Evolutionary conservation across 1,140 invertebrate species (phyloP).

Genomic region (Sycobia sp.): DNA sequence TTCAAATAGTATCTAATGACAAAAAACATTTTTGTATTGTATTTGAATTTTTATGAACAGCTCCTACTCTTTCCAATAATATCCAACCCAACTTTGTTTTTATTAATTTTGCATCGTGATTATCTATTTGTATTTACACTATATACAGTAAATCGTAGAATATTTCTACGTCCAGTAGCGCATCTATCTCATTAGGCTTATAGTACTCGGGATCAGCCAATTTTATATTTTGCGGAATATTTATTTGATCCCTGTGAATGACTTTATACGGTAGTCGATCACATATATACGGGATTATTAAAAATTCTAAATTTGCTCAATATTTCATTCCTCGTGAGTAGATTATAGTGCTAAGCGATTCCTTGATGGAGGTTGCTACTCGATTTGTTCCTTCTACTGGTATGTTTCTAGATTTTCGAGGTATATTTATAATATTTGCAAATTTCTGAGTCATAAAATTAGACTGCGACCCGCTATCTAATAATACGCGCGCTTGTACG

Average conservation of each 20-base stretch:
- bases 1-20: not conserved
- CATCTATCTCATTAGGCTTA: not conserved
- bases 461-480: not conserved
- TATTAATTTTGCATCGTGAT: too few relatives aligned
- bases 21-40: too few relatives aligned
- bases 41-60: too few relatives aligned
- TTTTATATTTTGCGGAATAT: not conserved
- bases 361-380: not conserved
- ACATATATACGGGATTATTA: too few relatives aligned
- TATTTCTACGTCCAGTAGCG: not conserved
- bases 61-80: too few relatives aligned
- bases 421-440: not conserved
- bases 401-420: not conserved
- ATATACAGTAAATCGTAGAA: not conserved
- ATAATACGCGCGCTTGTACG: not conserved
- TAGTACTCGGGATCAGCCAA: not conserved
- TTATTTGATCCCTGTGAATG: not conserved
- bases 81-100: too few relatives aligned
- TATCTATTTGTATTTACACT: too few relatives aligned
- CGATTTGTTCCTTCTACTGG: not conserved
- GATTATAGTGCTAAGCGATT: not conserved
- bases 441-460: not conserved
- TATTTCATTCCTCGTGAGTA: not conserved
- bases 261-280: too few relatives aligned
- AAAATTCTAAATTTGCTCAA: not conserved